phyloP scores from a whole-genome alignment of 1,140 invertebrate species.

The Dendrolimus punctatus region DNA sequence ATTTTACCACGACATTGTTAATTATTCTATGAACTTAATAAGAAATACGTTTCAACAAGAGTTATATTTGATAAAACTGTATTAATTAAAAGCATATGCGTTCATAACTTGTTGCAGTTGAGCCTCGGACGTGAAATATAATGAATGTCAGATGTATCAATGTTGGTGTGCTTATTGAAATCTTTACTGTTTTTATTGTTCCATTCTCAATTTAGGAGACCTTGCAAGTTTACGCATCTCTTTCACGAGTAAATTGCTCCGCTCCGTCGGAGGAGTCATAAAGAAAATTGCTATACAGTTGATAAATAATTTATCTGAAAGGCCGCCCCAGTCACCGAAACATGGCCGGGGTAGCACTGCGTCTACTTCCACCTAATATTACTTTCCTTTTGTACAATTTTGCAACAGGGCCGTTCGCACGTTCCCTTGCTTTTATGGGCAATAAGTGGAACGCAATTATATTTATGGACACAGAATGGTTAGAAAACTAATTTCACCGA shows the following conservation, averaged over 20 bases:
- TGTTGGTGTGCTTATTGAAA: slow-evolving; percentile 27
- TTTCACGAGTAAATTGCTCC: slow-evolving; percentile 68
- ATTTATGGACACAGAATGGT: slow-evolving; percentile 65
- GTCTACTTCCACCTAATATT: slow-evolving; percentile 66
- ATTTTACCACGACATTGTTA: too few species aligned
- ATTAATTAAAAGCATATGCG: slow-evolving; percentile 48
- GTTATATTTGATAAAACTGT: too few species aligned
- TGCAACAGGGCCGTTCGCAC: slow-evolving; percentile 65
- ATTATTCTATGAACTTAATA: slow-evolving; percentile 3
- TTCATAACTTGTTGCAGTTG: slow-evolving; percentile 6
- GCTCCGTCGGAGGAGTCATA: slow-evolving; percentile 69
- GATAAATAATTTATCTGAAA: slow-evolving; percentile 72
- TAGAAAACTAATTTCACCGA: slow-evolving; percentile 64
- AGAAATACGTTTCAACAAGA: slow-evolving; percentile 31
- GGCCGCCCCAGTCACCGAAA: slow-evolving; percentile 66
- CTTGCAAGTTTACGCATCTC: slow-evolving; percentile 69
- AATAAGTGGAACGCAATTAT: slow-evolving; percentile 71
- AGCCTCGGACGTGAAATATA: too few species aligned
- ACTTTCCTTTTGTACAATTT: slow-evolving; percentile 71
- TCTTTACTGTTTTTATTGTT: slow-evolving; percentile 46
- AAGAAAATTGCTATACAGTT: slow-evolving; percentile 72
- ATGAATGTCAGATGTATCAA: too few species aligned
- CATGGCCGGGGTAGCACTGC: slow-evolving; percentile 50
- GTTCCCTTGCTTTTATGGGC: slow-evolving; percentile 68
- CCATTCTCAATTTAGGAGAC: slow-evolving; percentile 58